Evolutionary conservation across 2,113 vertebrate genomes (phyloP), one percentile per base, ranked within the genome.

Genomic region (Meles meles): DNA sequence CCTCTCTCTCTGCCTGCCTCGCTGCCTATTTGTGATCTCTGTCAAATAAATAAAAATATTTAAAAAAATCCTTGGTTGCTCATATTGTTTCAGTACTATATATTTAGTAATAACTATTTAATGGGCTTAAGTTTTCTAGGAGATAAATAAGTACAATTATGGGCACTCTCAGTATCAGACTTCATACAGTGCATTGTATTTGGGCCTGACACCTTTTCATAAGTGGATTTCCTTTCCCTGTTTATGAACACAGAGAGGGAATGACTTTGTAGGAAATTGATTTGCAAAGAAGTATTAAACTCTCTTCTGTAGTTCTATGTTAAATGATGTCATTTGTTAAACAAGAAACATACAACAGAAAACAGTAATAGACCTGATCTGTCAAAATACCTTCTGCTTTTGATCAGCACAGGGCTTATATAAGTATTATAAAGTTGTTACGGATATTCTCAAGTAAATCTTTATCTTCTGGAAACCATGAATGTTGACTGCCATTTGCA

Each of bases 221-320:
- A 83, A 20, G 34, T 80, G n/a, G 31, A n/a, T 47, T 29, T 94
- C 23, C 17, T 92, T 89, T 90, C 5, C 31, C 29, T 77, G 11
- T 79, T 34, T 52, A 10, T 95, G 55, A 83, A 49, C n/a, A 42
- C 37, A 91, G n/a, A 81, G 14, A 90, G 37, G 74, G 29, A 80
- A 69, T 95, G 82, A 59, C 76, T 94, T 96, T 72, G 52, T 27
- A 86, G n/a, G 49, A 83, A 67, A 79, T n/a, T 95, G 63, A 90
- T 37, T 90, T 92, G 37, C 27, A 93, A 18, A 90, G 63, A 93
- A 90, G 20, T 57, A 49, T 79, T 82, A 97, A 95, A 55, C 39
- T 76, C 20, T 94, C 39, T 65, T 93, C 20, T 84, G 21, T 94
- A 67, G 49, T 69, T 93, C 42, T 93, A 15, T 88, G 2, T 88